phyloP scores from a whole-genome alignment of 2,888 invertebrate species.

The Drosophila mimetica region DNA sequence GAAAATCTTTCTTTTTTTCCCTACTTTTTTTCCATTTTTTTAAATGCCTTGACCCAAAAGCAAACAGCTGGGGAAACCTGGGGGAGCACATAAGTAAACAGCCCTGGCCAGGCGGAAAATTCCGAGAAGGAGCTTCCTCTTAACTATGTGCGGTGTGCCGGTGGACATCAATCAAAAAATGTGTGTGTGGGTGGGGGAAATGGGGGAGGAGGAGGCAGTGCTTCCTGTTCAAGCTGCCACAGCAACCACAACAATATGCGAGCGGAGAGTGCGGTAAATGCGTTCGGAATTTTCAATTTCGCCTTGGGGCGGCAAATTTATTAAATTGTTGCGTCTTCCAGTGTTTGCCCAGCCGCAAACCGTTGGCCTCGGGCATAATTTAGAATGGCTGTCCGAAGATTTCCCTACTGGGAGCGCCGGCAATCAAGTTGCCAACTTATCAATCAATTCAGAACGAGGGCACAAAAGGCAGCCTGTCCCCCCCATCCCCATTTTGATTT shows the following conservation, averaged over 20 bases:
- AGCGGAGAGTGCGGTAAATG: constrained; percentile 7
- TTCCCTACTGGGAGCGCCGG: constrained; percentile 11
- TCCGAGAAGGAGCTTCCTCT: constrained; percentile 23
- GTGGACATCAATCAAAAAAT: constrained; percentile 74
- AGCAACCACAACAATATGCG: constrained; percentile 19
- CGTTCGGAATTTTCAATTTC: constrained; percentile 71
- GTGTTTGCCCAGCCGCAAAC: constrained; percentile 49
- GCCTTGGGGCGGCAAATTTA: constrained; percentile 67
- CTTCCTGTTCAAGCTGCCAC: constrained; percentile 22
- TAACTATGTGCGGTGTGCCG: constrained; percentile 49
- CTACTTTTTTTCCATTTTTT: constrained; percentile 1
- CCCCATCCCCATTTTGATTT: constrained; percentile 55
- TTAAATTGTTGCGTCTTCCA: constrained; percentile 66
- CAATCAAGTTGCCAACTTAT: constrained; percentile 35
- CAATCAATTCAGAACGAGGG: constrained; percentile 37
- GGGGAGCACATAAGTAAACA: constrained; percentile 59
- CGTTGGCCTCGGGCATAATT: constrained; percentile 60
- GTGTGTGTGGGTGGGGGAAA: too few relatives aligned
- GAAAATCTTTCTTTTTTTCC: constrained; percentile 58
- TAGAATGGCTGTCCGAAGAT: constrained; percentile 58
- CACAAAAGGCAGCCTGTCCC: constrained; percentile 28
- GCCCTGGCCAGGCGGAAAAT: constrained; percentile 20
- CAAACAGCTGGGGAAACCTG: constrained; percentile 54
- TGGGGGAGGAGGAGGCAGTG: not conserved
- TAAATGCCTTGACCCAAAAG: constrained; percentile 69